phyloP scores from a whole-genome alignment of 1,140 invertebrate genomes.

The Drosophila tristis region DNA sequence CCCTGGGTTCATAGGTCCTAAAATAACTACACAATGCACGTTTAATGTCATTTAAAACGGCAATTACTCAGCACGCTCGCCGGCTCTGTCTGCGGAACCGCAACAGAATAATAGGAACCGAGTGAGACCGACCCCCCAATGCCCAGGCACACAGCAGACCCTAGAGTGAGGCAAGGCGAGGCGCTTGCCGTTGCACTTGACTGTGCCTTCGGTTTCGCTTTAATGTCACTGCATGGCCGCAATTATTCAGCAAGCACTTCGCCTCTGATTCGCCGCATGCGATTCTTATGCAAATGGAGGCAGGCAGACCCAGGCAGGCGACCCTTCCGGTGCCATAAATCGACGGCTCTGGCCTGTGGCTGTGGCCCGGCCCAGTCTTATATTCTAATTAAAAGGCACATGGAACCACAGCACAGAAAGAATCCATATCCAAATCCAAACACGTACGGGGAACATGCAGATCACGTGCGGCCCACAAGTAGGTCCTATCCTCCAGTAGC shows the following conservation, averaged over 20 bases:
- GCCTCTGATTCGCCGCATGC: constrained; percentile 64
- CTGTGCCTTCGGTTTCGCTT: constrained; percentile 71
- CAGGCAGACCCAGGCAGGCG: constrained; percentile 20
- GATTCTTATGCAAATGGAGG: constrained; percentile 69
- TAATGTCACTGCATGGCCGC: constrained; percentile 76
- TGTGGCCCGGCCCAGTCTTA: constrained; percentile 16
- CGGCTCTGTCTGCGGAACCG: constrained; percentile 32
- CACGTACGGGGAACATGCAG: constrained; percentile 16
- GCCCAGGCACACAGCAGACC: not conserved
- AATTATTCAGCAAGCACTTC: constrained; percentile 68
- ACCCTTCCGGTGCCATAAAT: constrained; percentile 75
- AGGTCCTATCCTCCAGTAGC: not conserved
- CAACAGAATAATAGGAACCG: not conserved
- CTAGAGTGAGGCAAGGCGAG: not conserved
- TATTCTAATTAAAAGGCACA: constrained; percentile 71
- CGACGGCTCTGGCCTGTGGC: constrained; percentile 18
- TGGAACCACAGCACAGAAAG: constrained; percentile 17
- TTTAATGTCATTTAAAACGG: constrained; percentile 80
- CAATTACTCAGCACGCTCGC: constrained; percentile 78
- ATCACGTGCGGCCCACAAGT: constrained; percentile 41
- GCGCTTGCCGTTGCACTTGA: constrained; percentile 31
- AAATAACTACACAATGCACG: constrained; percentile 66
- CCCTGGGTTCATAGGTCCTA: not conserved
- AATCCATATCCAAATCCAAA: constrained; percentile 35
- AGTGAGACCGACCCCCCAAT: constrained; percentile 4